A percentile compares a stretch with the other conserved stretches of the same genome.
These are phyloP conservation scores for Scaptomyza caliginosa DNA, from an alignment of 2,888 invertebrate genomes.

Conservation along the genomic window DNA sequence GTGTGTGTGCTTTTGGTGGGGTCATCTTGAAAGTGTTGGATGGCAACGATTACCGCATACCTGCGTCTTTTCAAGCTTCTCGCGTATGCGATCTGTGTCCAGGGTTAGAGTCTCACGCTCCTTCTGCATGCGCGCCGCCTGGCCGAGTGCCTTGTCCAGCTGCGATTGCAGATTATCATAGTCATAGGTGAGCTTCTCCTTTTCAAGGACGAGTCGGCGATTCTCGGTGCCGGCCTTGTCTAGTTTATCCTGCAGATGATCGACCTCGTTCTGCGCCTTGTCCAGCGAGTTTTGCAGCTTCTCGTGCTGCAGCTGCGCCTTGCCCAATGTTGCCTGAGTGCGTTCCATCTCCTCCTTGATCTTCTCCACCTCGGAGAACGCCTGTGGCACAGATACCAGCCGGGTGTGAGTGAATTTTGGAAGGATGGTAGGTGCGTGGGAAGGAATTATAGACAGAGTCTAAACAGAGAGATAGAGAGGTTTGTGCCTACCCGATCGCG, in stretches of 20 bases:
- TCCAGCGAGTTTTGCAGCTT: conserved; percentile 95
- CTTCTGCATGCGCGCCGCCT: conserved; percentile 94
- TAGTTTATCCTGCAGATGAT: conserved; percentile 94
- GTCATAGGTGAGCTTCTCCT: conserved; percentile 95
- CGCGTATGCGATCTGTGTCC: conserved; percentile 93
- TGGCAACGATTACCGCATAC: conserved; percentile 84
- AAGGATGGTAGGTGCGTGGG: background rate
- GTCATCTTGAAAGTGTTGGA: conserved; percentile 16
- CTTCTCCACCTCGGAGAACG: conserved; percentile 93
- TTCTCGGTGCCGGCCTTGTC: conserved; percentile 93
- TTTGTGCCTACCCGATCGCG: conserved; percentile 87
- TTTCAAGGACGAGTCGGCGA: conserved; percentile 90
- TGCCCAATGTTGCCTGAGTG: conserved; percentile 94
- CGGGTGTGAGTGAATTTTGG: conserved; percentile 8
- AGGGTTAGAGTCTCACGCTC: conserved; percentile 93
- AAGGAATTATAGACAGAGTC: background rate
- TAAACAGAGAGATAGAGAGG: background rate
- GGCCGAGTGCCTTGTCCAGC: conserved; percentile 94
- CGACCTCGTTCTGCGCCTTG: conserved; percentile 95
- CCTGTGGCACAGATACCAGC: conserved; percentile 78
- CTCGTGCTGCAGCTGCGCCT: conserved; percentile 95
- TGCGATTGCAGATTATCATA: conserved; percentile 95
- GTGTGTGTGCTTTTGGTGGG: conserved; percentile 2
- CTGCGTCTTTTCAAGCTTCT: conserved; percentile 95
- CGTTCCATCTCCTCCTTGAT: conserved; percentile 94